Evolutionary conservation across 2,888 invertebrate species (phyloP).

Genomic region (Pimpla rufipes): DNA sequence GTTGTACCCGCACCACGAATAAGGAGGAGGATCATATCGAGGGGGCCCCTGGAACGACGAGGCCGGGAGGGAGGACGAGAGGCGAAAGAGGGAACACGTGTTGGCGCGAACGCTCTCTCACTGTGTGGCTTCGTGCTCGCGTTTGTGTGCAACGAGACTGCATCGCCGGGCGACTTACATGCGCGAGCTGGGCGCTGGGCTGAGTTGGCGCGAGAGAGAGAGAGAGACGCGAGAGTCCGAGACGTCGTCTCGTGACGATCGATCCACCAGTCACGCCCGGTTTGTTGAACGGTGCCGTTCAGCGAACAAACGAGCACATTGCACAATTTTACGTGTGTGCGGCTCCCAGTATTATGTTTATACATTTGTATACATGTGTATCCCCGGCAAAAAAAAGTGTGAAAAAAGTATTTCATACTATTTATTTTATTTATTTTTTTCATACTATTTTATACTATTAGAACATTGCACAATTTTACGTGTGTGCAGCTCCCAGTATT

Average conservation of each 20-base stretch:
- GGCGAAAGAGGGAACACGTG: slow-evolving; percentile 18
- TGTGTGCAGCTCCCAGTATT: too few relatives aligned
- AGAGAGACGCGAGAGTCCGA: slow-evolving; percentile 24
- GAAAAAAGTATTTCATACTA: too few relatives aligned
- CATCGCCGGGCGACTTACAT: slow-evolving; percentile 5
- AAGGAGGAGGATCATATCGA: slow-evolving; percentile 34
- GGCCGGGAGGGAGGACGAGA: neutral
- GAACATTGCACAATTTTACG: too few relatives aligned
- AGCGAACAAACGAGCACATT: slow-evolving; percentile 33
- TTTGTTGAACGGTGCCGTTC: slow-evolving; percentile 40
- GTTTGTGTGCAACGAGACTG: slow-evolving; percentile 14
- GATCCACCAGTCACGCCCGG: slow-evolving; percentile 56
- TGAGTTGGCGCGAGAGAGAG: neutral
- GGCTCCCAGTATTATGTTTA: slow-evolving; percentile 16
- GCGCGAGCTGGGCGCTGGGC: neutral
- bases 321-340: slow-evolving; percentile 40
- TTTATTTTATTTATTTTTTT: too few relatives aligned
- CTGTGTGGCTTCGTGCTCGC: neutral
- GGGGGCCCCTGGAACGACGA: neutral
- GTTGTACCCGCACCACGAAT: slow-evolving; percentile 6
- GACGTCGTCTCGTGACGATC: slow-evolving; percentile 66
- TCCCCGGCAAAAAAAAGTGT: too few relatives aligned
- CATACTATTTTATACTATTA: too few relatives aligned
- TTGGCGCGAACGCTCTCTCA: neutral
- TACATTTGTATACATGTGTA: too few relatives aligned